A percentile compares a stretch with the other conserved stretches of the same genome.
These are phyloP conservation scores for Leptodactylus fuscus DNA, from an alignment of 2,113 vertebrate genomes.

Conservation along the genomic window DNA sequence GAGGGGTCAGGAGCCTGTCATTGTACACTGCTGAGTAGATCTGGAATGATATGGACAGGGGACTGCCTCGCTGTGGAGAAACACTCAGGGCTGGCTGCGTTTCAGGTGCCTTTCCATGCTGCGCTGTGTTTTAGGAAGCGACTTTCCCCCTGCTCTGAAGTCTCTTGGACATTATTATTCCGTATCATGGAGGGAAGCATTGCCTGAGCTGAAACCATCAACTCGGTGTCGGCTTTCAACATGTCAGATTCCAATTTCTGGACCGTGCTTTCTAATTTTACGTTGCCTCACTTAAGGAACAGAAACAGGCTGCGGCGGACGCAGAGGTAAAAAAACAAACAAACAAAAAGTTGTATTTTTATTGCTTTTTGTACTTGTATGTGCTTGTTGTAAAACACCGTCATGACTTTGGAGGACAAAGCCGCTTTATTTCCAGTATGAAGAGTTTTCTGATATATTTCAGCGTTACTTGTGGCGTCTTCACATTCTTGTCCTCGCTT, in stretches of 20 bases:
- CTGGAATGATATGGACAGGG: background rate
- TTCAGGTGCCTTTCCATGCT: background rate
- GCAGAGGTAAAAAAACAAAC: constrained; percentile 84
- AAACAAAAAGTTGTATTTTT: background rate
- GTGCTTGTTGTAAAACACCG: background rate
- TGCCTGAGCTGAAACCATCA: constrained; percentile 65
- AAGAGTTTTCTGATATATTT: background rate
- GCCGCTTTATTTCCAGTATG: background rate
- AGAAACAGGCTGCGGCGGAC: constrained; percentile 87
- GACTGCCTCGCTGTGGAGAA: background rate
- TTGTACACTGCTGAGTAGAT: no score
- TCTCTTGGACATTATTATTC: constrained; percentile 40
- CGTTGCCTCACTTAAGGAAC: constrained; percentile 85
- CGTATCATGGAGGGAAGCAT: constrained; percentile 64
- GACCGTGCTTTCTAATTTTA: constrained; percentile 89
- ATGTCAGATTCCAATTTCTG: constrained; percentile 89
- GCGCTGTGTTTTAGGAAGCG: constrained; percentile 50
- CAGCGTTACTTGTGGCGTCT: background rate
- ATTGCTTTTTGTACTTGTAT: background rate
- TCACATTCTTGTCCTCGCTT: no score
- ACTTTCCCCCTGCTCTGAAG: constrained; percentile 22
- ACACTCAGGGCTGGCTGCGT: background rate
- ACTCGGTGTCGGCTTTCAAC: constrained; percentile 64
- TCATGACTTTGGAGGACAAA: background rate
- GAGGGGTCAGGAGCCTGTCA: constrained; percentile 66